Evolutionary conservation across 2,888 invertebrate genomes (phyloP), one percentile per base, ranked within the genome.

Genomic region (Macropis europaea): DNA sequence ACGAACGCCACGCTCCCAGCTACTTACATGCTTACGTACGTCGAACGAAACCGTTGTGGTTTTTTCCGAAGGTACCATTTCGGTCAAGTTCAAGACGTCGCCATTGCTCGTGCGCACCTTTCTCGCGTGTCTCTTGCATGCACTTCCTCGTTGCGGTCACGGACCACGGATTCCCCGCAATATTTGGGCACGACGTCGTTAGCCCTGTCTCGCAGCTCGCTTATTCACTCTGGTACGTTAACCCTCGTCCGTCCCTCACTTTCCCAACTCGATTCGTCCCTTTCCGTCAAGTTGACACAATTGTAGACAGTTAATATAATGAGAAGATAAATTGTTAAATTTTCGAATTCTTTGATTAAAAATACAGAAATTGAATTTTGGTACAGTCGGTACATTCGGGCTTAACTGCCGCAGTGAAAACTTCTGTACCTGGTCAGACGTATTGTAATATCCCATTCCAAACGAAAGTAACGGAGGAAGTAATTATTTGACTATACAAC

Each of bases 121-220:
- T 42, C 34, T 19, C 26, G n/a, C n/a, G n/a, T n/a, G 1, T 13
- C 38, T 38, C 24, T 28, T 11, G 34, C 63, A 9, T 32, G 36
- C 47, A 50, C 50, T 75, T 75, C 72, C 77, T 77, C 68, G 64
- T 79, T 79, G 72, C 59, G 76, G 48, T 78, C 73, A 7, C 54
- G 70, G 57, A 50, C 60, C 57, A 24, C 57, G 47, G 22, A 15
- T 11, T 22, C 45, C 9, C 28, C 30, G 45, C 38, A 57, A 61
- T 74, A 40, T 62, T 53, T 40, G 42, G 32, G 36, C 36, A 24
- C 36, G 30, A 43, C 56, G 43, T 54, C 32, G 30, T 26, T 11
- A 43, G 32, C 50, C 11, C 11, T 26, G 13, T 13, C 17, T 32
- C 3, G 28, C 15, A 28, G 32, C 11, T 11, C 17, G 7, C 9